A percentile compares a stretch with the other conserved stretches of the same genome.
phyloP scores from a whole-genome alignment of 2,113 vertebrate genomes.

The Vanacampus margaritifer region DNA sequence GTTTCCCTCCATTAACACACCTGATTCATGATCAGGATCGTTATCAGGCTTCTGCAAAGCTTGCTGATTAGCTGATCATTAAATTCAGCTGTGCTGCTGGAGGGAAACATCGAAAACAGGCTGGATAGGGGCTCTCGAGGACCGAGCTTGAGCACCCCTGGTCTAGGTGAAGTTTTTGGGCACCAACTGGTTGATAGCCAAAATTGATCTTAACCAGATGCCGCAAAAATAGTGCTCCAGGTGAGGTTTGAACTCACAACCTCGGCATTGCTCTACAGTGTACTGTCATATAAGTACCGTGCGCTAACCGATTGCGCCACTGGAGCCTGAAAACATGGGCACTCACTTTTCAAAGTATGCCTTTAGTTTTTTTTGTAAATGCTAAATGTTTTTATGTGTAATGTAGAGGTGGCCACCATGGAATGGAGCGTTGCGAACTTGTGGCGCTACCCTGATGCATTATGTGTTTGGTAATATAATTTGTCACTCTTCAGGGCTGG shows the following conservation, averaged over 20 bases:
- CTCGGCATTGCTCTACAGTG: background rate
- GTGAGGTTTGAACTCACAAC: background rate
- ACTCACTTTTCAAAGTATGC: background rate
- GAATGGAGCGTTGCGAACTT: too few relatives aligned
- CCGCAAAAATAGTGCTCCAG: background rate
- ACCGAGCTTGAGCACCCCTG: too few relatives aligned
- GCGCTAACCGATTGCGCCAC: slow-evolving; percentile 61
- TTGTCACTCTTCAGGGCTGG: slow-evolving; percentile 81
- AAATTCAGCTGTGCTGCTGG: too few relatives aligned
- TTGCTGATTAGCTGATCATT: too few relatives aligned
- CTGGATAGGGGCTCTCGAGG: too few relatives aligned
- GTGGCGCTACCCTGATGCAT: background rate
- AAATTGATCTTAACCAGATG: background rate
- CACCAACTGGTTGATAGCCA: too few relatives aligned
- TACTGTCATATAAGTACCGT: slow-evolving; percentile 94
- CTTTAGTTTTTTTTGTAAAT: background rate
- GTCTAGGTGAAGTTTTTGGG: too few relatives aligned
- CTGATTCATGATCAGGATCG: too few relatives aligned
- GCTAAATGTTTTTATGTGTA: background rate
- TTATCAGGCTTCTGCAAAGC: too few relatives aligned
- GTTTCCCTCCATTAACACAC: too few relatives aligned
- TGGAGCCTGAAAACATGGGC: too few relatives aligned
- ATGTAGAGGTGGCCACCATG: background rate
- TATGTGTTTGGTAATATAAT: background rate
- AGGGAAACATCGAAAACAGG: too few relatives aligned